Base-by-base conservation (phyloP, 1,140 invertebrate species). In the Anastrepha ludens region DNA sequence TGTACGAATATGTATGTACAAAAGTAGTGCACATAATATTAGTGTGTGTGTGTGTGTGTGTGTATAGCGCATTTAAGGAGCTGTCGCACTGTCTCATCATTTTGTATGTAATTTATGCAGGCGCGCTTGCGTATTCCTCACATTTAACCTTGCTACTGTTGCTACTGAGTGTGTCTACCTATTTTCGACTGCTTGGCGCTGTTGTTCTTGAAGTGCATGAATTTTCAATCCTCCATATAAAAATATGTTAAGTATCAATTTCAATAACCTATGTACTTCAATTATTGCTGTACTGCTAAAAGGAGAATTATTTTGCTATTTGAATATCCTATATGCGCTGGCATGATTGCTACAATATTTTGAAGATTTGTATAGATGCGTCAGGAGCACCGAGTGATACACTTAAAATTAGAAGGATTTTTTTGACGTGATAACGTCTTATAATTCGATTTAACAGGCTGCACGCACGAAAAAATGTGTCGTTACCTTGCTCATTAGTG, bases 131-230 rank as follows among this genome's bases (percentile, higher is more conserved):
- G 13, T 74, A 17, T 50, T 11, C 70, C 44, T 50, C 70, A n/a
- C 65, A 29, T 20, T 74, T 41, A 74, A 41, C 70, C n/a, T 74
- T 74, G 44, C 44, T n/a, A 41, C 39, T 47, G 44, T 50, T 47
- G 70, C 17, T 29, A 47, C 44, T 47, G 41, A 3, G 67, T 44
- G 13, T 74, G 13, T 15, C 1, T 4, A 39, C 5, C 11, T 41
- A 6, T 17, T 41, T 15, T 74, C n/a, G 11, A 39, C 29, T 67
- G 65, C 9, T 67, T 5, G 70, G 44, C 47, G 39, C 29, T 29
- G 44, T 74, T 74, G 70, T 74, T 41, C 70, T 74, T 74, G 70
- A 50, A 74, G 70, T 50, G 70, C 70, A 41, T 74, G 70, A 74
- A 47, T 74, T 44, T 50, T 74, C 15, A 74, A 74, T 74, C 29